A percentile compares a stretch with the other conserved stretches of the same genome.
Conservation (phyloP, 2,888 invertebrate species). For the Cephus rjabovi region DNA sequence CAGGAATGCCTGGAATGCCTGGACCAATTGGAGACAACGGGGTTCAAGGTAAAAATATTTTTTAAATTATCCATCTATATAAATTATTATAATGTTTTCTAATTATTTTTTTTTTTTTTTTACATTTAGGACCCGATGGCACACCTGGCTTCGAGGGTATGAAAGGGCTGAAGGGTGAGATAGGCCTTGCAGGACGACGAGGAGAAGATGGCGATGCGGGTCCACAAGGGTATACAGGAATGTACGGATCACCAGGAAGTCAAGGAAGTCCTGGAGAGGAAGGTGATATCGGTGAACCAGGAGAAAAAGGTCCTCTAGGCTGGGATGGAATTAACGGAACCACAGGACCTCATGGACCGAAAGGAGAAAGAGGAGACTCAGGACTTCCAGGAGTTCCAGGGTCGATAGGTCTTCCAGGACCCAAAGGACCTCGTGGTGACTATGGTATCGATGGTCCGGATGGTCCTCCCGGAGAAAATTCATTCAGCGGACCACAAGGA, state of each 20-base stretch:
- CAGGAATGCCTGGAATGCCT: constrained; percentile 70
- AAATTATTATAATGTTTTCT: not conserved
- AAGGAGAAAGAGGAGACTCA: constrained; percentile 81
- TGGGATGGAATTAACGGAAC: constrained; percentile 69
- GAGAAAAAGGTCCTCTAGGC: constrained; percentile 74
- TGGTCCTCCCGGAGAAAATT: constrained; percentile 72
- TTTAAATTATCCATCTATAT: not conserved
- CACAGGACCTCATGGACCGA: constrained; percentile 69
- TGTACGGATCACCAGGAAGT: constrained; percentile 65
- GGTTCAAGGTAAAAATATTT: constrained; percentile 40
- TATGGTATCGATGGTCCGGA: constrained; percentile 77
- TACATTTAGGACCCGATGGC: constrained; percentile 52
- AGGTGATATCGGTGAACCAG: constrained; percentile 69
- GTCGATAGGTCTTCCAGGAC: constrained; percentile 71
- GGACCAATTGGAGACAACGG: constrained; percentile 61
- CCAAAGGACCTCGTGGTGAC: constrained; percentile 71
- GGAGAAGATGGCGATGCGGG: constrained; percentile 66
- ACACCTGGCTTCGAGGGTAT: constrained; percentile 54
- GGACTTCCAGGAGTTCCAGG: constrained; percentile 79
- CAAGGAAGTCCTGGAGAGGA: constrained; percentile 71
- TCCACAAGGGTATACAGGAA: constrained; percentile 62
- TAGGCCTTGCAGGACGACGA: constrained; percentile 59
- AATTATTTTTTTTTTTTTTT: not conserved
- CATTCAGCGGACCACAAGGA: constrained; percentile 78
- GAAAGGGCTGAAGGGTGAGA: constrained; percentile 62